Evolutionary conservation across 2,113 vertebrate species (phyloP).

Genomic region (Psittacara wagleri): DNA sequence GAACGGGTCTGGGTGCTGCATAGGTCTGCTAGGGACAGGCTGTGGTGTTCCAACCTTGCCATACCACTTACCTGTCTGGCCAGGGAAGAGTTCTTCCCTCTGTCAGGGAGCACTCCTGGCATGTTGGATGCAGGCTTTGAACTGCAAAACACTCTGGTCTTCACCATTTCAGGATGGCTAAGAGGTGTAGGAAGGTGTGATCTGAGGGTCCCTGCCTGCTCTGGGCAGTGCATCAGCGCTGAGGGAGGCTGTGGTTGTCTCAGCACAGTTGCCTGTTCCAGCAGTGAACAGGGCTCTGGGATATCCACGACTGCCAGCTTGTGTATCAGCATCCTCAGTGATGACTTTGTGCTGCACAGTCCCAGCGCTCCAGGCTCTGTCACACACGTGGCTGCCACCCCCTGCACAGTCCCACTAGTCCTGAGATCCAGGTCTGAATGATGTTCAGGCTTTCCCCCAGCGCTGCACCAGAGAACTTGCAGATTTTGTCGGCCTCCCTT

Average conservation of each 20-base stretch:
- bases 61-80: neutral
- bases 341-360: neutral
- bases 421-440: neutral
- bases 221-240: neutral
- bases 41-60: neutral
- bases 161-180: neutral
- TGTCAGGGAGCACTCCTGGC: rapidly evolving
- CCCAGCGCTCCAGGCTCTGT: neutral
- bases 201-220: neutral
- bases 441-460: neutral
- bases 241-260: neutral
- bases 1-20: neutral
- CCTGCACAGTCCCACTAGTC: neutral
- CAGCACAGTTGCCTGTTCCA: neutral
- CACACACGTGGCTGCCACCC: neutral
- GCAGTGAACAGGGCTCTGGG: neutral
- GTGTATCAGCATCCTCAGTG: neutral
- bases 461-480: neutral
- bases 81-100: neutral
- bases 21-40: neutral
- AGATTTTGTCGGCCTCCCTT: neutral
- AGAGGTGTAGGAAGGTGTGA: neutral
- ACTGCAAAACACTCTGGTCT: neutral
- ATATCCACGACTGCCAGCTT: neutral
- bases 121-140: neutral